Evolutionary conservation across 2,113 vertebrate genomes (phyloP), one percentile per base, ranked within the genome.

Genomic region (Coreoperca whiteheadi): DNA sequence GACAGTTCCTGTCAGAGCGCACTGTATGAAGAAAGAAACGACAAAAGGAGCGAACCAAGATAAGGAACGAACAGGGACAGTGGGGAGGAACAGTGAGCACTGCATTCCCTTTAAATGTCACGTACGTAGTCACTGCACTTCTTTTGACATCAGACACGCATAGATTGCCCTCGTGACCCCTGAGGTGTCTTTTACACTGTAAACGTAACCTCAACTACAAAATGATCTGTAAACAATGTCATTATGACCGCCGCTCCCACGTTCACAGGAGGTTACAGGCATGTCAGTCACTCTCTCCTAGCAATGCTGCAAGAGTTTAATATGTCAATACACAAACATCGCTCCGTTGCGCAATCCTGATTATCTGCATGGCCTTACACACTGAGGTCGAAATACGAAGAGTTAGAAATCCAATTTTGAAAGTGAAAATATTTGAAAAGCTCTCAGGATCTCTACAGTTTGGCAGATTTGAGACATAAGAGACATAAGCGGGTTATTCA

Each of bases 91-190:
- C 66, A 32, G 2, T 56, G 34, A 34, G 20, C 14, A 0, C 10
- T 11, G n/a, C 12, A 51, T 81, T 90, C 69, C 69, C 43, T 63
- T 48, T 72, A 87, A 83, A 70, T 54, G n/a, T 65, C 51, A 18
- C 50, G 71, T 8, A 10, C 53, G 28, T 15, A 37, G 10, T 72
- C 71, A 86, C 15, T 56, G 16, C 14, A 50, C 65, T 18, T 68
- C 85, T 65, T 85, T 3, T 59, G 21, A 67, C 37, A 71, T 48
- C 50, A 81, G 30, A 71, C 37, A 68, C 2, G 0, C 12, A 48
- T 39, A 10, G 28, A 2, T 54, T 16, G 5, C 1, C 70, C 64
- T 61, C 0, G 1, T 84, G 80, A 81, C 50, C 54, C 30, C 63
- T 81, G 20, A 78, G 23, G 8, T 50, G 66, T 73, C 12, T 72